A percentile compares a stretch with the other conserved stretches of the same genome.
phyloP scores from a whole-genome alignment of 2,797 vertebrate genomes.

The Microcaecilia unicolor region DNA sequence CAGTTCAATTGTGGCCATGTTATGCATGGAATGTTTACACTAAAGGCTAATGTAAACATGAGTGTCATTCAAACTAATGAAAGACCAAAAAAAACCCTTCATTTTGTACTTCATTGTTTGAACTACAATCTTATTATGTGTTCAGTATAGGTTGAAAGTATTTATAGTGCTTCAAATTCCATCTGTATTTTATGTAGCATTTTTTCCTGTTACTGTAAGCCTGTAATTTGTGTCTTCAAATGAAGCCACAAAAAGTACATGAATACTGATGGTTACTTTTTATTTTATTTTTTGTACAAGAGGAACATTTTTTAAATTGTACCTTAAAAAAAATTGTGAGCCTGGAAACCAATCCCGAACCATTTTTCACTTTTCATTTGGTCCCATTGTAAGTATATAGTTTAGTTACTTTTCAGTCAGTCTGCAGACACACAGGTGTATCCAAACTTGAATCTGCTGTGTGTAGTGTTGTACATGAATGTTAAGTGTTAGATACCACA shows the following conservation, averaged over 20 bases:
- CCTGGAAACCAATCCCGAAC: conserved; percentile 64
- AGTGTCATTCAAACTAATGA: conserved; percentile 23
- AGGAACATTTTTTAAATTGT: conserved; percentile 26
- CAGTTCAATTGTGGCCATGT: conserved; percentile 41
- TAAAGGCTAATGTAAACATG: conserved; percentile 39
- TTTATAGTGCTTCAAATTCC: conserved; percentile 42
- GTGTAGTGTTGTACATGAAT: conserved; percentile 67
- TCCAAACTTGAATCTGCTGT: conserved; percentile 56
- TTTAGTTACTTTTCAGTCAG: conserved; percentile 47
- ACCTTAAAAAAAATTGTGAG: conserved; percentile 68
- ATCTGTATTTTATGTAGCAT: conserved; percentile 26
- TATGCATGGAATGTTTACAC: conserved; percentile 53
- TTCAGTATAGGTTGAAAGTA: conserved; percentile 39
- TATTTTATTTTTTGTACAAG: conserved; percentile 35
- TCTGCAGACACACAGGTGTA: conserved; percentile 46
- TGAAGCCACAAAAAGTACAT: conserved; percentile 40
- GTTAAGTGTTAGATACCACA: conserved; percentile 67
- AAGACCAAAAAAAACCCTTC: conserved; percentile 49
- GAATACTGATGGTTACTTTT: conserved; percentile 48
- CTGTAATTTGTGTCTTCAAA: conserved; percentile 36
- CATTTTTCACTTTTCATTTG: conserved; percentile 54
- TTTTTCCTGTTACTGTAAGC: conserved; percentile 36
- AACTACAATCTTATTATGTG: conserved; percentile 31
- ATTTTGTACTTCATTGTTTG: conserved; percentile 21
- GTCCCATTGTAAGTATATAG: conserved; percentile 51